Evolutionary conservation across 2,797 vertebrate species (phyloP).

Genomic region (Rhabdophis nuchalis): DNA sequence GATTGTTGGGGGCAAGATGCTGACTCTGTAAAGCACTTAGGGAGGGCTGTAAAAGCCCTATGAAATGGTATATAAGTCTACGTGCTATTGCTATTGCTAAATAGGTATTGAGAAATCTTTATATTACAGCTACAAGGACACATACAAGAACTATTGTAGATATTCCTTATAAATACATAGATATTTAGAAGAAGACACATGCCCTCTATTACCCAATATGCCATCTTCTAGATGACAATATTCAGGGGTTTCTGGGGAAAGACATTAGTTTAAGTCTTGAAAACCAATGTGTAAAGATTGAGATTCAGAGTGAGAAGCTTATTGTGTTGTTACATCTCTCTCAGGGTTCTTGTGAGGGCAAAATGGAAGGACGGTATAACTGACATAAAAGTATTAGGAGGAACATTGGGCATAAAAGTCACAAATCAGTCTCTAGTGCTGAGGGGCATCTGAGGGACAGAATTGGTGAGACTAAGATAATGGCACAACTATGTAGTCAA

Average conservation of each 20-base stretch:
- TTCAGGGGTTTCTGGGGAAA: not conserved
- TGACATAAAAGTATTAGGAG: not conserved
- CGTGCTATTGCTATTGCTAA: too few relatives aligned
- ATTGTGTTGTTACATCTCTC: not conserved
- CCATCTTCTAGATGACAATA: not conserved
- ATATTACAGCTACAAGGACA: not conserved
- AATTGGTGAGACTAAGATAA: not conserved
- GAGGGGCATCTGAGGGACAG: not conserved
- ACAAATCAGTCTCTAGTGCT: not conserved
- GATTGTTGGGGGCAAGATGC: too few relatives aligned
- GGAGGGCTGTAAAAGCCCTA: too few relatives aligned
- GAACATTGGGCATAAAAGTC: not conserved
- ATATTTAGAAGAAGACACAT: not conserved
- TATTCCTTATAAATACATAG: not conserved
- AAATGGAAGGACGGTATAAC: not conserved
- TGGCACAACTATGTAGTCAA: not conserved
- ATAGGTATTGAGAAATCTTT: not conserved
- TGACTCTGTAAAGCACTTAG: too few relatives aligned
- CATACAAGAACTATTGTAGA: not conserved
- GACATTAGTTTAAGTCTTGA: not conserved
- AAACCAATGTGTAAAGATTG: not conserved
- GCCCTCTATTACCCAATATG: not conserved
- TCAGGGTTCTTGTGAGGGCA: not conserved
- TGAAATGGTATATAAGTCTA: too few relatives aligned
- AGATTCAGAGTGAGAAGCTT: not conserved